A percentile compares a stretch with the other conserved stretches of the same genome.
These are phyloP conservation scores for Amiota mariae DNA, from an alignment of 2,888 invertebrate genomes.

Conservation along the genomic window DNA sequence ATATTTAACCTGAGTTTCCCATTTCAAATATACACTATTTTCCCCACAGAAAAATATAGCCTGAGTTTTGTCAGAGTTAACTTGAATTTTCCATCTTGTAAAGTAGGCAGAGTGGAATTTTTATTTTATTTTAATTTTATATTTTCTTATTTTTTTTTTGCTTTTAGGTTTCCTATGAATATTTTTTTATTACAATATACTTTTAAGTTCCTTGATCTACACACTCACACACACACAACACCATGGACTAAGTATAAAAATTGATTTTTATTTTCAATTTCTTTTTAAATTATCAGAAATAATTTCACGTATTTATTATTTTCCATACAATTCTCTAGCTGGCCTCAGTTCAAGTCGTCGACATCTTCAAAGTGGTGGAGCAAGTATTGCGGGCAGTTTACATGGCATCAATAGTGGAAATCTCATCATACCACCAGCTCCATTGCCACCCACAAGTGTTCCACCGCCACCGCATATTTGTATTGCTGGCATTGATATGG, in stretches of 20 bases:
- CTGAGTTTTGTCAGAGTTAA: too few species aligned
- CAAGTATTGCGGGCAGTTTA: slow-evolving; percentile 73
- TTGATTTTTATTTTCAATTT: background rate
- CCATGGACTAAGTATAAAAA: background rate
- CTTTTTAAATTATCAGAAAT: background rate
- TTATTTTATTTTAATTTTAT: slow-evolving; percentile 21
- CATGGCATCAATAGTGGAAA: slow-evolving; percentile 73
- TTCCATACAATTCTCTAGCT: slow-evolving; percentile 43
- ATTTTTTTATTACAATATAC: slow-evolving; percentile 32
- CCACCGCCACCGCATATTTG: slow-evolving; percentile 74
- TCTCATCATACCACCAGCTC: slow-evolving; percentile 73
- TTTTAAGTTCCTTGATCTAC: slow-evolving; percentile 45
- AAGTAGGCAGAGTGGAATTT: too few species aligned
- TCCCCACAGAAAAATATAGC: too few species aligned
- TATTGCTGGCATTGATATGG: slow-evolving; percentile 69
- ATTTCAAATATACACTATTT: too few species aligned
- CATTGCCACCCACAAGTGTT: slow-evolving; percentile 73
- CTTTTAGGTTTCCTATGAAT: slow-evolving; percentile 58
- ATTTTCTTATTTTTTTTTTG: slow-evolving; percentile 37
- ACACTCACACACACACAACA: background rate
- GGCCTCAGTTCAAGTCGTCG: slow-evolving; percentile 74
- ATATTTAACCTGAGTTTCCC: too few species aligned
- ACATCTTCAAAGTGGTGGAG: slow-evolving; percentile 72
- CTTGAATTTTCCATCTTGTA: too few species aligned
- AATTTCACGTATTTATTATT: background rate